Base-by-base conservation (phyloP, 1,140 invertebrate species). In the Physella acuta region DNA sequence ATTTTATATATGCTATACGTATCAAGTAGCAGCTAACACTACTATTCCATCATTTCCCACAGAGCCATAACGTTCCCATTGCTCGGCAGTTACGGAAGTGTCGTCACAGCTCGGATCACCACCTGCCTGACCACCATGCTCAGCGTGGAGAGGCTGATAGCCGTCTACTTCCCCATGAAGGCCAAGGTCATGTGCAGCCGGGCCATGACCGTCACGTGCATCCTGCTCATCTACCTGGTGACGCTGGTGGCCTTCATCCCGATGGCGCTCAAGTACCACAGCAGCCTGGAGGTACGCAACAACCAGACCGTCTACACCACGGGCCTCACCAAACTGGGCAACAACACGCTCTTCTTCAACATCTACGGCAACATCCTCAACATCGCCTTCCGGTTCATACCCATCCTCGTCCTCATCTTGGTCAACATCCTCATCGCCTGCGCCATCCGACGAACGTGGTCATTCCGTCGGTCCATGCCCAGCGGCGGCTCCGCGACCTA, bases 161-260 rank as follows among this genome's bases (percentile, higher is more conserved):
- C 80, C 30, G 78, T 81, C 14, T 76, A 76, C 64, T 77, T 74
- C 58, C 80, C 80, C 56, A 78, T 81, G 71, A 75, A 75, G 63
- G 79, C 76, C 17, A 74, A 70, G 68, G 49, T 65, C 1, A 74
- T 80, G 28, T 80, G 79, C 68, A 75, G 74, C 37, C 76, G 77
- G 56, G 68, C 53, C 30, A 63, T 68, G 16, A 80, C 79, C 16
- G 30, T 65, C 24, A 70, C 78, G 20, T 72, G 70, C 4, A 78
- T 80, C 30, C 36, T 67, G 5, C 20, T 68, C 17, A 78, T 81
- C 52, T 81, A 77, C 64, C 24, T 77, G 3, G 37, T 78, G 3
- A 81, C 80, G 14, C 33, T 71, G 0, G 20, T 80, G 11, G 37
- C 75, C 8, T 81, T 81, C 68, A 55, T 81, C 37, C 80, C 80